These are phyloP conservation scores for Copsychus sechellarum DNA, from an alignment of 2,113 vertebrate genomes.

Conservation along the genomic window DNA sequence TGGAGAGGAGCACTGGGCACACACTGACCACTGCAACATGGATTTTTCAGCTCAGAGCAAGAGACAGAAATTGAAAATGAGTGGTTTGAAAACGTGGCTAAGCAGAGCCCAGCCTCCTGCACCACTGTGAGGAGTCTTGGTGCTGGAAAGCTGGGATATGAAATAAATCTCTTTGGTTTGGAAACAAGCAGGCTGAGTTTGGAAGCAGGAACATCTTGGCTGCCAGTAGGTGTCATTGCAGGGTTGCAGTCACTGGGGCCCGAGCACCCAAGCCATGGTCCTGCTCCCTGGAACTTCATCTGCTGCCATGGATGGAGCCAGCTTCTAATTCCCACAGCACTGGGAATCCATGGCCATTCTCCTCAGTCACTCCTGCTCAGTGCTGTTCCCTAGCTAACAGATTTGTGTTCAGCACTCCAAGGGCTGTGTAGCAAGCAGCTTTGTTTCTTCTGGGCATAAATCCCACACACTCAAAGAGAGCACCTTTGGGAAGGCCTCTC, in stretches of 20 bases:
- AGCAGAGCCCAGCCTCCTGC: neutral
- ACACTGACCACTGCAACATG: fast-evolving
- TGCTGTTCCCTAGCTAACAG: neutral
- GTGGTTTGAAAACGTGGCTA: neutral
- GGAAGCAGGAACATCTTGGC: neutral
- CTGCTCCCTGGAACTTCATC: neutral
- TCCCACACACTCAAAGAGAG: neutral
- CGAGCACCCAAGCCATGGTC: neutral
- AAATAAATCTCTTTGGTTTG: fast-evolving
- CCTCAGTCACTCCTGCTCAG: neutral
- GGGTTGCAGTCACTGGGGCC: neutral
- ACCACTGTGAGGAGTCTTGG: neutral
- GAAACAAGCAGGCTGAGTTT: neutral
- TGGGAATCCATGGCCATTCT: neutral
- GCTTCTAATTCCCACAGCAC: neutral
- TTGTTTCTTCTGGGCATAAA: neutral
- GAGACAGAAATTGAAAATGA: neutral
- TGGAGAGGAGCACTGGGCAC: neutral
- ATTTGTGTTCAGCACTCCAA: too few species aligned
- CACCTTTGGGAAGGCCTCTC: neutral
- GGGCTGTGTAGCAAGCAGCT: neutral
- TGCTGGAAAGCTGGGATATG: neutral
- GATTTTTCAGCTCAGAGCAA: neutral
- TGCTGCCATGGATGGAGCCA: neutral
- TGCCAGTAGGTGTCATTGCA: conserved; percentile 63